A percentile compares a stretch with the other conserved stretches of the same genome.
Conservation (phyloP, 1,140 invertebrate genomes). For the Brachionus rubens region DNA sequence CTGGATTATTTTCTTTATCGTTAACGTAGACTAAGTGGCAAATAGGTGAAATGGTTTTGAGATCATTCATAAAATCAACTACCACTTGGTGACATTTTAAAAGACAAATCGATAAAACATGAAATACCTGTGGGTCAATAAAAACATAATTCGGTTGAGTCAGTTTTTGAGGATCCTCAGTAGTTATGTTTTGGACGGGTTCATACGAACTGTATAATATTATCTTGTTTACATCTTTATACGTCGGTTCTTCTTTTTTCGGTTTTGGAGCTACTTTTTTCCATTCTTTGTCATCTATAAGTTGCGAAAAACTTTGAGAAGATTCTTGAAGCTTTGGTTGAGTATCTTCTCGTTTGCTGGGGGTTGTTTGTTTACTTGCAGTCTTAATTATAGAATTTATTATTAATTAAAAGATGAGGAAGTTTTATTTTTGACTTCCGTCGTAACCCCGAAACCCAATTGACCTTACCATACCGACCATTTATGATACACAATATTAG, state of each 20-base stretch:
- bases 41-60: background rate
- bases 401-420: no score
- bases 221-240: background rate
- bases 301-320: no score
- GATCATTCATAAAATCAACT: slow-evolving; percentile 26
- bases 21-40: background rate
- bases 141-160: background rate
- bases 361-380: no score
- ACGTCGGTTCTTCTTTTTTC: background rate
- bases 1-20: background rate
- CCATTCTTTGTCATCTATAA: background rate
- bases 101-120: background rate
- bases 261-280: background rate
- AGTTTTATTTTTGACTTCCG: no score
- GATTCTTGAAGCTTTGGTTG: no score
- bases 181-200: background rate
- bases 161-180: background rate
- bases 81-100: background rate
- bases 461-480: no score
- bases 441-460: no score
- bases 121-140: background rate
- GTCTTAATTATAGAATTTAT: no score
- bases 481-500: no score
- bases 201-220: slow-evolving; percentile 11
- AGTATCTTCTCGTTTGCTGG: no score